Conservation (phyloP, 2,888 invertebrate genomes). For the Caenorhabditis auriculariae region DNA sequence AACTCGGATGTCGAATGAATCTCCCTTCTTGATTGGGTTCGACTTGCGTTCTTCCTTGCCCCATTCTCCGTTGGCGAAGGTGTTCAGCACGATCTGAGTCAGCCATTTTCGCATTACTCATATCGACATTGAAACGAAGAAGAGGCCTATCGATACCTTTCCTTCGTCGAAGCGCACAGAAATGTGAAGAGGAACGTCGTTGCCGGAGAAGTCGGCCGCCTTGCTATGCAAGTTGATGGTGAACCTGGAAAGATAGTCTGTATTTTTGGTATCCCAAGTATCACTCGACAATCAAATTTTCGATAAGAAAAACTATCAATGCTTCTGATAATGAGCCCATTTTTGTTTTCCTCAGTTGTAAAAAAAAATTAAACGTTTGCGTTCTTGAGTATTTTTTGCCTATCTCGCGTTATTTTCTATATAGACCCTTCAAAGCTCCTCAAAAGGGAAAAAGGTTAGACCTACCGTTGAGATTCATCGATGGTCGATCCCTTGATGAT, state of each 20-base stretch:
- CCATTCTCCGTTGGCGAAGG: constrained; percentile 57
- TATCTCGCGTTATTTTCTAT: background rate
- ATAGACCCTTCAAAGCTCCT: too few species aligned
- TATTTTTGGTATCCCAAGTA: background rate
- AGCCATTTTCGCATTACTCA: too few species aligned
- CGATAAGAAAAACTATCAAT: background rate
- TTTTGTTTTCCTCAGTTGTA: background rate
- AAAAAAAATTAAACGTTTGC: background rate
- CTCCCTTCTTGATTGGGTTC: constrained; percentile 55
- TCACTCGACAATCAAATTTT: background rate
- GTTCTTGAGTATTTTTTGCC: background rate
- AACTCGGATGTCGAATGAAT: constrained; percentile 52
- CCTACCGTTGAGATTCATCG: constrained; percentile 51
- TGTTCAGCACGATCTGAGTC: constrained; percentile 58
- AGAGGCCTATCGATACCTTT: too few species aligned
- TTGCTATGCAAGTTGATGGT: constrained; percentile 60
- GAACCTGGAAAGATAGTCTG: constrained; percentile 38
- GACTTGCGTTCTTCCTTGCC: constrained; percentile 55
- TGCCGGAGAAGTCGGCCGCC: constrained; percentile 61
- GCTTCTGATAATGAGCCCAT: background rate
- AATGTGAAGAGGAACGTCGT: constrained; percentile 61
- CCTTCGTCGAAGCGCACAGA: constrained; percentile 62
- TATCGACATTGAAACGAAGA: too few species aligned
- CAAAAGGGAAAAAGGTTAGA: background rate
- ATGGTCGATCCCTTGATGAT: constrained; percentile 61